Evolutionary conservation across 2,888 invertebrate species (phyloP).

Genomic region (Drosophila falleni): DNA sequence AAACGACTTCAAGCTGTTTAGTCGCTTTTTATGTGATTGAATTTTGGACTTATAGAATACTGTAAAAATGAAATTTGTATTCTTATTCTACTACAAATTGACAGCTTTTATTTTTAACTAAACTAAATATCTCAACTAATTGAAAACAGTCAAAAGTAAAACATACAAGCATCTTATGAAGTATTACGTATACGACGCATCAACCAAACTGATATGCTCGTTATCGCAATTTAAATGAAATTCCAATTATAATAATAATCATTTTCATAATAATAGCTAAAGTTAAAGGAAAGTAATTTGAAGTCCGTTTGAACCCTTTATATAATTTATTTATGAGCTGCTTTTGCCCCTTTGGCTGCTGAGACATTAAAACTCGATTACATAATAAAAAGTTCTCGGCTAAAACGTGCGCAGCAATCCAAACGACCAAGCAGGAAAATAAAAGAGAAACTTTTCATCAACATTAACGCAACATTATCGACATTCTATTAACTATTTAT

Average conservation of each 20-base stretch:
- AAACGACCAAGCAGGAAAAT: slow-evolving; percentile 6
- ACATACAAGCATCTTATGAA: background rate
- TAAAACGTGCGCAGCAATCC: slow-evolving; percentile 62
- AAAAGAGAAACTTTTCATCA: slow-evolving; percentile 27
- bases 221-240: slow-evolving; percentile 47
- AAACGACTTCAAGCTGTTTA: slow-evolving; percentile 9
- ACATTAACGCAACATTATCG: slow-evolving; percentile 44
- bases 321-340: slow-evolving; percentile 73
- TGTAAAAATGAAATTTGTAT: background rate
- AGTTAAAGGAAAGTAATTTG: slow-evolving; percentile 59
- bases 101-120: background rate
- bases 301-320: slow-evolving; percentile 59
- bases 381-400: slow-evolving; percentile 67
- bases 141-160: slow-evolving; percentile 15
- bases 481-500: slow-evolving; percentile 51
- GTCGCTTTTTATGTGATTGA: slow-evolving; percentile 14
- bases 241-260: slow-evolving; percentile 28
- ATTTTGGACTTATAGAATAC: background rate
- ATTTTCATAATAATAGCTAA: slow-evolving; percentile 56
- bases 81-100: background rate
- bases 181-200: slow-evolving; percentile 43
- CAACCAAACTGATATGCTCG: background rate
- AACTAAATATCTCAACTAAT: background rate
- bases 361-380: slow-evolving; percentile 73
- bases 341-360: slow-evolving; percentile 24